Evolutionary conservation across 2,888 invertebrate genomes (phyloP).

Genomic region (Drymonia ruficornis): DNA sequence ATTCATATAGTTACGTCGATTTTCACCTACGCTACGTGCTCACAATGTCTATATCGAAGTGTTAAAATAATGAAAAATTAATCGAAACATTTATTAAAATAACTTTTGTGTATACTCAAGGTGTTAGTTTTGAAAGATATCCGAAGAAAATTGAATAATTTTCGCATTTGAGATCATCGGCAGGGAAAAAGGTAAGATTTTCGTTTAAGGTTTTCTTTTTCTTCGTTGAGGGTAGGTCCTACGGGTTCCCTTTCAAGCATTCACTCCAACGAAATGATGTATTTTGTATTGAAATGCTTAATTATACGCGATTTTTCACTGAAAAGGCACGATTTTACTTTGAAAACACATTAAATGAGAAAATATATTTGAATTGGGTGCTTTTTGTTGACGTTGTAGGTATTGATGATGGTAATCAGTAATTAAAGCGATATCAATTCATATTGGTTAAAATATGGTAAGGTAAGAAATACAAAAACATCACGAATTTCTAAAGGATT

Average conservation of each 20-base stretch:
- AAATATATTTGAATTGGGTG: neutral
- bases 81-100: neutral
- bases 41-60: conserved; percentile 23
- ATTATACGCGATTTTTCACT: conserved; percentile 35
- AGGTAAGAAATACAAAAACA: too few relatives aligned
- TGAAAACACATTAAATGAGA: neutral
- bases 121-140: conserved; percentile 25
- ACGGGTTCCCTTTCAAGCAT: conserved; percentile 34
- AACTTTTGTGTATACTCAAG: conserved; percentile 19
- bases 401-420: neutral
- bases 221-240: conserved; percentile 18
- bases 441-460: too few relatives aligned
- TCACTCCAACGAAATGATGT: conserved; percentile 46
- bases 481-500: too few relatives aligned
- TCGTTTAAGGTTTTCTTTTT: conserved; percentile 27
- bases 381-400: neutral
- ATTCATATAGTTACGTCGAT: conserved; percentile 10
- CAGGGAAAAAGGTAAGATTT: conserved; percentile 34
- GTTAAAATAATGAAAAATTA: conserved; percentile 11
- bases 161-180: conserved; percentile 6
- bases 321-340: conserved; percentile 9
- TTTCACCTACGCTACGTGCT: conserved; percentile 30
- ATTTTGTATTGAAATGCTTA: conserved; percentile 47
- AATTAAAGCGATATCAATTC: neutral
- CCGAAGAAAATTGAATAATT: conserved; percentile 13